phyloP scores from a whole-genome alignment of 2,797 vertebrate genomes.

The Cossypha niveicapilla region DNA sequence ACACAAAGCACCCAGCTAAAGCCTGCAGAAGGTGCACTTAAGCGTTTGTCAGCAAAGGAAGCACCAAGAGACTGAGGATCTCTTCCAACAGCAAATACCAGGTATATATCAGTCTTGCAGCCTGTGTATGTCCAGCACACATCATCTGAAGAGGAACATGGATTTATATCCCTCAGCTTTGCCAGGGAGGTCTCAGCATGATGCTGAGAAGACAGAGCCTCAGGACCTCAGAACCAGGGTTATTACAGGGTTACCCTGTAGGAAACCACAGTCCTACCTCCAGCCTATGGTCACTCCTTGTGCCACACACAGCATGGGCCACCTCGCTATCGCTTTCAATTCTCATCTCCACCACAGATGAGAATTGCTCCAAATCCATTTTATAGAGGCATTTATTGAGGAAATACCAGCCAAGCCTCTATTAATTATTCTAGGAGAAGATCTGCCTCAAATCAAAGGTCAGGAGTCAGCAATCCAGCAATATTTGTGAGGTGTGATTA shows the following conservation, averaged over 20 bases:
- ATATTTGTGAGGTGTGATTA: constrained; percentile 6
- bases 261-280: neutral
- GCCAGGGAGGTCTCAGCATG: neutral
- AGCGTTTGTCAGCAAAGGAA: neutral
- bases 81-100: neutral
- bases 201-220: neutral
- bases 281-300: neutral
- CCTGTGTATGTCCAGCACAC: neutral
- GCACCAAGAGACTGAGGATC: neutral
- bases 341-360: neutral
- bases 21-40: neutral
- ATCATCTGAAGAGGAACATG: neutral
- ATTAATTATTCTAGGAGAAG: neutral
- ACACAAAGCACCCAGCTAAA: neutral
- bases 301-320: accelerated
- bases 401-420: neutral
- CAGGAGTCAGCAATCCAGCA: neutral
- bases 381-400: neutral
- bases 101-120: neutral
- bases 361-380: neutral
- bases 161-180: neutral
- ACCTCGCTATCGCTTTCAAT: neutral
- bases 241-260: neutral
- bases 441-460: constrained; percentile 19
- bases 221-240: neutral